Evolutionary conservation across 2,888 invertebrate species (phyloP).

Genomic region (Macropis europaea): DNA sequence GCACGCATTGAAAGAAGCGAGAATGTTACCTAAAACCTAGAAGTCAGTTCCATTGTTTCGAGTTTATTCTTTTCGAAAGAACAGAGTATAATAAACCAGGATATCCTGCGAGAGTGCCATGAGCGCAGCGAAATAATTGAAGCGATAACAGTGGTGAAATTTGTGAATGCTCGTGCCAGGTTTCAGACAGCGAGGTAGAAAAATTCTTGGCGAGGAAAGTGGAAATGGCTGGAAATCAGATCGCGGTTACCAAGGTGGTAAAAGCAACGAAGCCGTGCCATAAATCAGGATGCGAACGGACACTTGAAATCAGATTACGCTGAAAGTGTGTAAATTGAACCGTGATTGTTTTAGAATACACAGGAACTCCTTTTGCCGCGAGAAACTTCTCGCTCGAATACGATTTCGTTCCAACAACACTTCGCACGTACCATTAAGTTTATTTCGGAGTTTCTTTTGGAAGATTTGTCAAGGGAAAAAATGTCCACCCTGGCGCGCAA

Average conservation of each 20-base stretch:
- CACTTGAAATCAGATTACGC: constrained; percentile 12
- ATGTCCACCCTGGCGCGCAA: no score
- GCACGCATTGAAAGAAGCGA: background rate
- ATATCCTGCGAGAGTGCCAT: background rate
- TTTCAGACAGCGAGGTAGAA: background rate
- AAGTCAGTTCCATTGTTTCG: background rate
- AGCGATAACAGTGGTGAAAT: no score
- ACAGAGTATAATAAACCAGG: background rate
- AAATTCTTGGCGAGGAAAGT: background rate
- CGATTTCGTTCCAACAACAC: no score
- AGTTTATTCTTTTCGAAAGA: background rate
- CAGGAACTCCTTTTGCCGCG: background rate
- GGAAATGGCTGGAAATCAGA: constrained; percentile 17
- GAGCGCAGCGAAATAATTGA: no score
- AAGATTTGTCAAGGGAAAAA: no score
- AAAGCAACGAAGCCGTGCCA: background rate
- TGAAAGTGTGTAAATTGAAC: constrained; percentile 10
- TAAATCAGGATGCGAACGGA: constrained; percentile 24
- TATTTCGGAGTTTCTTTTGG: no score
- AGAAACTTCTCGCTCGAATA: no score
- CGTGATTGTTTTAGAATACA: constrained; percentile 4
- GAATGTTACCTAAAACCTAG: background rate
- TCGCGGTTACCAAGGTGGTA: constrained; percentile 9
- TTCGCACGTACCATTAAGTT: no score
- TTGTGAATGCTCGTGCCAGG: background rate